Conservation (phyloP, 2,797 vertebrate species). For the Cryptoprocta ferox region DNA sequence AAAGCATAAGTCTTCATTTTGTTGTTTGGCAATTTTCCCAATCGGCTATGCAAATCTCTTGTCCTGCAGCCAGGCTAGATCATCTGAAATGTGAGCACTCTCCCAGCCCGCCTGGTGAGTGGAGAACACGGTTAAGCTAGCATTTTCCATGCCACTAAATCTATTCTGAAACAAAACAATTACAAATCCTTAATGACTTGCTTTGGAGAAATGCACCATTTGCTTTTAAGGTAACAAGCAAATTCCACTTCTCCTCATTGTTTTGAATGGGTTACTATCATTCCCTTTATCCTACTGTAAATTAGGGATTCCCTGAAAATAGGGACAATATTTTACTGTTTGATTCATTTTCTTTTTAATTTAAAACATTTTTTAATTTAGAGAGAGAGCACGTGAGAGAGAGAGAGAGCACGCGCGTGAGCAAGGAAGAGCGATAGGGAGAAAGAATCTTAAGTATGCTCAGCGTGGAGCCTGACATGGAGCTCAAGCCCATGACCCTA, state of each 20-base stretch:
- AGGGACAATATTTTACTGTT: background rate
- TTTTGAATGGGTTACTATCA: background rate
- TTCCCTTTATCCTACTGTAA: background rate
- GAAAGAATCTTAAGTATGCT: no score
- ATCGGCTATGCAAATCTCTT: conserved; percentile 35
- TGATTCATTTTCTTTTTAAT: background rate
- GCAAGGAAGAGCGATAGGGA: no score
- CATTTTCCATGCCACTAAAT: background rate
- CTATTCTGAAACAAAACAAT: background rate
- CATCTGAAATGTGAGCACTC: background rate
- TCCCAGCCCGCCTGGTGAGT: background rate
- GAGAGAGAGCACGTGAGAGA: no score
- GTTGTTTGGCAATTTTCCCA: conserved; percentile 29
- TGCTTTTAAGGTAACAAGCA: conserved; percentile 30
- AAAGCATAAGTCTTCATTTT: conserved; percentile 63
- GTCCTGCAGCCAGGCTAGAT: background rate
- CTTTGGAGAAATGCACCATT: conserved; percentile 11
- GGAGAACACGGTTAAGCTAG: background rate
- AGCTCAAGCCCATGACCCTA: no score
- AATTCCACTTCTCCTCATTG: background rate
- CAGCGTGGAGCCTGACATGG: no score
- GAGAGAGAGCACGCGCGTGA: no score
- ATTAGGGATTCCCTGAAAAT: conserved; percentile 28
- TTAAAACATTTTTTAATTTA: no score
- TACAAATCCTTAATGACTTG: background rate